These are phyloP conservation scores for Pseudochirops cupreus DNA, from an alignment of 2,797 vertebrate genomes.

Conservation along the genomic window DNA sequence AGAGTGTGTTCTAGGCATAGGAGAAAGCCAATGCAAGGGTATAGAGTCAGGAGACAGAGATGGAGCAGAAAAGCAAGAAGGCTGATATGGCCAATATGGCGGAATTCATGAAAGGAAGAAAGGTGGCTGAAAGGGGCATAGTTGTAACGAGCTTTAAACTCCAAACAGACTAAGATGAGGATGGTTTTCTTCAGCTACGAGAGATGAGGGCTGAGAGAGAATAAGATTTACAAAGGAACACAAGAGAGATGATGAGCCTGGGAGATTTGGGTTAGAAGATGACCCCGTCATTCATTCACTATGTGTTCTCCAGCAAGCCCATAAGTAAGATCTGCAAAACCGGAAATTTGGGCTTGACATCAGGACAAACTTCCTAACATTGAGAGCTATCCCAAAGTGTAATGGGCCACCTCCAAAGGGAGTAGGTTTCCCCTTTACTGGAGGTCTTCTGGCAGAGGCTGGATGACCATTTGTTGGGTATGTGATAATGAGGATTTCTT, in stretches of 20 bases:
- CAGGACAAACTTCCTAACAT: background rate
- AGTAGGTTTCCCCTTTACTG: background rate
- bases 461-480: background rate
- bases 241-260: background rate
- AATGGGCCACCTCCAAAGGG: background rate
- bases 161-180: background rate
- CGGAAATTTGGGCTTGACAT: background rate
- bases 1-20: background rate
- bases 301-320: background rate
- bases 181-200: background rate
- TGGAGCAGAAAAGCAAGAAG: background rate
- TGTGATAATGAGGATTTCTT: background rate
- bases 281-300: background rate
- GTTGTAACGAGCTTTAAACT: background rate
- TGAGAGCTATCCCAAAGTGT: background rate
- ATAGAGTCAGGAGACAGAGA: background rate
- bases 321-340: background rate
- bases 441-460: background rate
- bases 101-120: background rate
- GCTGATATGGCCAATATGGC: background rate
- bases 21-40: no score
- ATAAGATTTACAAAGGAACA: background rate
- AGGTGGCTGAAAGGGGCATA: background rate
- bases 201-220: background rate
- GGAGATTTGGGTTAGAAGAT: background rate